A percentile compares a stretch with the other conserved stretches of the same genome.
Evolutionary conservation across 2,888 invertebrate species (phyloP).

Genomic region (Fragum sueziense): DNA sequence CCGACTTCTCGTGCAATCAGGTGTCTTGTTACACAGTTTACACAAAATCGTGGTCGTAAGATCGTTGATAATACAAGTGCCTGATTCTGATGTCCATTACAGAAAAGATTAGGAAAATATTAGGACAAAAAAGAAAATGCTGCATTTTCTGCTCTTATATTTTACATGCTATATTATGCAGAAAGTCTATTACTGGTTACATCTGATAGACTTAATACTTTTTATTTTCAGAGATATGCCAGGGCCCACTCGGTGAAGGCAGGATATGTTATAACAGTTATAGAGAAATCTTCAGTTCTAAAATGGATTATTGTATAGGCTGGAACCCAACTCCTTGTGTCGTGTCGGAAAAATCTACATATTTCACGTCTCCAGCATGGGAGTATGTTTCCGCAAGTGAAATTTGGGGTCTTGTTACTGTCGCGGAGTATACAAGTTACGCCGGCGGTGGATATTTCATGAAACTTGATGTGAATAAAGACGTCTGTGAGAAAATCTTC

Average conservation of each 20-base stretch:
- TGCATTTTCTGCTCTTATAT: too few relatives aligned
- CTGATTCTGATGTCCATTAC: too few relatives aligned
- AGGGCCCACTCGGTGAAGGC: constrained; percentile 36
- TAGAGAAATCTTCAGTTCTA: constrained; percentile 27
- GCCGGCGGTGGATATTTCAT: constrained; percentile 61
- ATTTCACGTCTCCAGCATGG: constrained; percentile 53
- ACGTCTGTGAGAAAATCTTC: constrained; percentile 53
- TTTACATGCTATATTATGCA: too few relatives aligned
- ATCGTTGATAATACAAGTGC: too few relatives aligned
- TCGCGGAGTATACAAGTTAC: constrained; percentile 46
- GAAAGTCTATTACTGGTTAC: too few relatives aligned
- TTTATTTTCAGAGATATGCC: constrained; percentile 34
- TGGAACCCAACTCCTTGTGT: constrained; percentile 43
- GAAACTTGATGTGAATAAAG: constrained; percentile 59
- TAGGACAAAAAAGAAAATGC: too few relatives aligned
- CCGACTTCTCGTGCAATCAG: too few relatives aligned
- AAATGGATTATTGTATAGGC: constrained; percentile 37
- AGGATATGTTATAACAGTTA: constrained; percentile 43
- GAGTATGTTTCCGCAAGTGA: constrained; percentile 40
- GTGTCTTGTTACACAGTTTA: too few relatives aligned
- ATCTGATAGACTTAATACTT: too few relatives aligned
- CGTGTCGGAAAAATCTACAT: constrained; percentile 47
- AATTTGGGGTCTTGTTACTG: constrained; percentile 56
- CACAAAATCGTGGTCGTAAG: too few relatives aligned
- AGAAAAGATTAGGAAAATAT: too few relatives aligned